Evolutionary conservation across 1,140 invertebrate species (phyloP), one percentile per base, ranked within the genome.

Genomic region (Monomorium pharaonis): DNA sequence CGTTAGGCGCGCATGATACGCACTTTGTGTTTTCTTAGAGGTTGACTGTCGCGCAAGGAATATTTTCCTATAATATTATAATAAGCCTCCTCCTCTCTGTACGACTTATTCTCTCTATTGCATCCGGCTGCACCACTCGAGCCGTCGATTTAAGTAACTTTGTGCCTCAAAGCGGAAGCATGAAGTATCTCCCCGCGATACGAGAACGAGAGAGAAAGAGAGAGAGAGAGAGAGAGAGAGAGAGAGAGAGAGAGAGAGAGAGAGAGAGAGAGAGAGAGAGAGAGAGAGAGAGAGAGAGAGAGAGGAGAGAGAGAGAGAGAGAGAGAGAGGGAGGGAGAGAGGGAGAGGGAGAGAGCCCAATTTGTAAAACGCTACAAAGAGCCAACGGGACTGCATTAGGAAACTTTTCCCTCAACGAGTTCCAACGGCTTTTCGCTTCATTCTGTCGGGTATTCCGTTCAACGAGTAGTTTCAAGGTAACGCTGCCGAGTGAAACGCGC

Each of bases 381-480:
- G 54, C 24, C 49, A 12, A 30, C 14, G 63, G 67, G n/a, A 49
- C 24, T 37, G 37, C 67, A 58, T 83, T 47, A 83, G 24, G 33
- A 83, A 83, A 83, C 37, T 74, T 72, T 54, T 56, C 16, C 24
- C 33, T 56, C 16, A 18, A 18, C 60, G 30, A 78, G 60, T 54
- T 1, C 2, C 62, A 33, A 67, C 47, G 60, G 69, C 62, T 80
- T 69, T 80, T n/a, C 37, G 9, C 24, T 58, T 72, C 16, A 18
- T 33, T 18, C 65, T 58, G 51, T 33, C 78, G 51, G n/a, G n/a
- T 65, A 72, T 51, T 83, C 30, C 2, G 37, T 33, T 27, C 67
- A 24, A n/a, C 51, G 27, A 83, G 78, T 83, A 83, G 78, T 83
- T 83, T 83, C 78, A 72, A 83, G 51, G 67, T 58, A 60, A 83